A percentile compares a stretch with the other conserved stretches of the same genome.
Evolutionary conservation across 1,140 invertebrate genomes (phyloP).

Genomic region (Ceratitis capitata): DNA sequence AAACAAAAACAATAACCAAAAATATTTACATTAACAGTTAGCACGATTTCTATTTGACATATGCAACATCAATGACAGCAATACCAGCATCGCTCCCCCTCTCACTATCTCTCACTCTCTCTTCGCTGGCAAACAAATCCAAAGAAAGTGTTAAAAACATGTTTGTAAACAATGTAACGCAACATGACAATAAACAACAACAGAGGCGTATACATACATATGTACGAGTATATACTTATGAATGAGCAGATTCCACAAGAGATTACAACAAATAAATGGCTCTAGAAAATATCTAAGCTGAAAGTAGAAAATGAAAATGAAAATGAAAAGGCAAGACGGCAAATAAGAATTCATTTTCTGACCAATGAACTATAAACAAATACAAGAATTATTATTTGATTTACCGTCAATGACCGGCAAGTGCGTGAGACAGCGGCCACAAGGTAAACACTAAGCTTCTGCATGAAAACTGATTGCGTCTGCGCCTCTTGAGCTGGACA

Average conservation of each 20-base stretch:
- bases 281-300: background rate
- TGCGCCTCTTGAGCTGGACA: background rate
- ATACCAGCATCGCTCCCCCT: background rate
- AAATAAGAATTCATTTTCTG: background rate
- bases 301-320: background rate
- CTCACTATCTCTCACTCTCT: background rate
- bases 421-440: conserved; percentile 19
- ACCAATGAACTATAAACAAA: background rate
- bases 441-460: background rate
- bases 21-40: background rate
- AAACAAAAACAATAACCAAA: no score
- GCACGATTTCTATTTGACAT: background rate
- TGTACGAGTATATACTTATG: background rate
- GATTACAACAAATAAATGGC: background rate
- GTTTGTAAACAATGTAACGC: background rate
- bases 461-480: background rate
- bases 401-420: background rate
- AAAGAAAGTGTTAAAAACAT: background rate
- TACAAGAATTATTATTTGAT: background rate
- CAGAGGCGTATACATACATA: background rate
- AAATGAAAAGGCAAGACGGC: background rate
- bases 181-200: background rate
- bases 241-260: background rate
- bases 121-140: background rate
- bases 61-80: no score